Percentiles rank a stretch among this genome's conserved stretches.
Conservation (phyloP, 1,140 invertebrate genomes). For the Teleogryllus occipitalis region DNA sequence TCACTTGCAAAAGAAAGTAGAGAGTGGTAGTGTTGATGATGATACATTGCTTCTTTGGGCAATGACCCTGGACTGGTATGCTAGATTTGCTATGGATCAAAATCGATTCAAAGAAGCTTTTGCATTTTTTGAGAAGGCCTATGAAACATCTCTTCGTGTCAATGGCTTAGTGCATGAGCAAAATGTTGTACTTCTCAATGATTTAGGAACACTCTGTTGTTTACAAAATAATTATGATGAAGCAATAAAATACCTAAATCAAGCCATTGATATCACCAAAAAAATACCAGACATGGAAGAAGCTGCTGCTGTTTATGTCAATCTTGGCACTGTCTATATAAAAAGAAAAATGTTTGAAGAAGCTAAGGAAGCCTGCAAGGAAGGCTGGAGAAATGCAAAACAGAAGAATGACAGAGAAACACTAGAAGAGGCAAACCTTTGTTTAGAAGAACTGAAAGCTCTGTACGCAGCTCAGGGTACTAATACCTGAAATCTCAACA, state of each 20-base stretch:
- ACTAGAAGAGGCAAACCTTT: constrained; percentile 55
- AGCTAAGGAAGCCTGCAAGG: constrained; percentile 61
- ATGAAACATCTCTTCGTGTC: constrained; percentile 53
- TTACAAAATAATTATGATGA: constrained; percentile 53
- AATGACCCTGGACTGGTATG: constrained; percentile 74
- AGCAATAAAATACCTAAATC: constrained; percentile 59
- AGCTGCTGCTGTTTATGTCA: constrained; percentile 67
- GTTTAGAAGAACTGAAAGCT: constrained; percentile 38
- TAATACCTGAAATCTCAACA: too few species aligned
- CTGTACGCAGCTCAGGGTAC: too few species aligned
- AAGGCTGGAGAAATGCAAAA: constrained; percentile 59
- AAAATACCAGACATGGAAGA: constrained; percentile 50
- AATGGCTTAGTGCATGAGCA: constrained; percentile 62
- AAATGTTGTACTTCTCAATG: constrained; percentile 71
- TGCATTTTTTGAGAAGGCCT: constrained; percentile 57
- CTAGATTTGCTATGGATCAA: constrained; percentile 57
- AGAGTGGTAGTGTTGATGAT: constrained; percentile 42
- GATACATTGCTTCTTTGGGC: constrained; percentile 55
- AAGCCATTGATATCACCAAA: constrained; percentile 59
- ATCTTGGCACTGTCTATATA: constrained; percentile 72
- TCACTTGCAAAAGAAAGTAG: constrained; percentile 50
- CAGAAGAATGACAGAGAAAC: constrained; percentile 53
- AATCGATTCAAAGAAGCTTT: constrained; percentile 55
- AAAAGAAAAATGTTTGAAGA: constrained; percentile 57
- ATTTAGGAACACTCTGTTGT: constrained; percentile 68